Evolutionary conservation across 2,113 vertebrate species (phyloP), one percentile per base, ranked within the genome.

Genomic region (Engraulis encrasicolus): DNA sequence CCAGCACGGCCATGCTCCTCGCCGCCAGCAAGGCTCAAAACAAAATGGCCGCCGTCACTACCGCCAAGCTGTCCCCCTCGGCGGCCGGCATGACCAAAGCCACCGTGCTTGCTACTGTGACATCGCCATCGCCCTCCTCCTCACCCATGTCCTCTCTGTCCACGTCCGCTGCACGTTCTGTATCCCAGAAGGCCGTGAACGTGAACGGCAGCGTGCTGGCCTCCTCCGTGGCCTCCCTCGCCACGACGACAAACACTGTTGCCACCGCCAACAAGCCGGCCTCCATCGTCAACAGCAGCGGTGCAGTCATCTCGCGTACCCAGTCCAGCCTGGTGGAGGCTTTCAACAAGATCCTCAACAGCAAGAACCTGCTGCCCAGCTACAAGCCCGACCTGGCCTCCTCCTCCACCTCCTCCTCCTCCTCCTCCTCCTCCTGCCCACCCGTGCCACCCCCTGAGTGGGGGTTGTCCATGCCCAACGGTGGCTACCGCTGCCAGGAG

Each of bases 281-380:
- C 0, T 94, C 96, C 0, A 89, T 96, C 17, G 50, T 95, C 0
- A 95, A 94, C 90, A 95, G 87, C 85, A 90, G 95, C 0, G 96
- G 97, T 66, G 96, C 96, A 0, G 96, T 97, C 88, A 98, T 99
- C 81, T 98, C 97, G 11, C 94, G 97, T 86, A 98, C 94, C 80
- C 98, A 99, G 87, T 97, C 98, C 87, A 98, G 96, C 91, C 91
- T 99, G 80, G 98, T 99, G 50, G 98, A 99, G 54, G 96, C 97
- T 54, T 99, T 99, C 87, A 99, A 99, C 93, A 98, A 97, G 89
- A 97, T 99, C 89, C 96, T 99, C 84, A 99, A 99, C 91, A 96
- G 96, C 88, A 99, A 98, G 85, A 99, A 99, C 89, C 95, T 97
- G 3, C 91, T 99, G 81, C 98, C 98, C 0, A 95, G 95, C 1